Evolutionary conservation across 2,797 vertebrate species (phyloP).

Genomic region (Phataginus tricuspis): DNA sequence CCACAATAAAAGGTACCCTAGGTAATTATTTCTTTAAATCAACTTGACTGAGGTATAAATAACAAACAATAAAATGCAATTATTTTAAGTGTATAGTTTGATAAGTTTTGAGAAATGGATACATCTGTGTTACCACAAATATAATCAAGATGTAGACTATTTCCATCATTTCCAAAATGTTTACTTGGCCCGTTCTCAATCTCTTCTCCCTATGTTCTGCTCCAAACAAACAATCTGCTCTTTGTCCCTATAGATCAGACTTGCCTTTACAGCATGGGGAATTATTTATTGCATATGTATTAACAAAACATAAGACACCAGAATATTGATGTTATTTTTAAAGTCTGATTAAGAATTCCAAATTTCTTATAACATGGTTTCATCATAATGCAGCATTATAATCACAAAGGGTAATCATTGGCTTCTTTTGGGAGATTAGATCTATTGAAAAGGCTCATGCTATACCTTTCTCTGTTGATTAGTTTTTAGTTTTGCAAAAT

Average conservation of each 20-base stretch:
- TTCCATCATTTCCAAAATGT: neutral
- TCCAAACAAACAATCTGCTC: neutral
- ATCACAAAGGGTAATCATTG: neutral
- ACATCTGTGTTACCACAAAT: neutral
- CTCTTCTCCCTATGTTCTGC: neutral
- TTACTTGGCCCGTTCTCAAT: neutral
- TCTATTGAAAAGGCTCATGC: neutral
- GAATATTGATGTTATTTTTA: neutral
- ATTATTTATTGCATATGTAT: neutral
- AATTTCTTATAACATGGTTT: neutral
- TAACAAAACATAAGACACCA: neutral
- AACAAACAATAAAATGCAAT: neutral
- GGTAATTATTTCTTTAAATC: neutral
- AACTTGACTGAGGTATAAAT: neutral
- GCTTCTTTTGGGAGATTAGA: neutral
- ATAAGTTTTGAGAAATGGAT: neutral
- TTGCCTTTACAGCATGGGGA: neutral
- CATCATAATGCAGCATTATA: neutral
- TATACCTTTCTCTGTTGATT: neutral
- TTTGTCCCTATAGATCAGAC: neutral
- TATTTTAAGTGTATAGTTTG: neutral
- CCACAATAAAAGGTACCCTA: neutral
- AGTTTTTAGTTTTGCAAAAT: too few relatives aligned
- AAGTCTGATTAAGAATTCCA: neutral
- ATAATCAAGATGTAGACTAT: neutral